Evolutionary conservation across 1,140 invertebrate species (phyloP).

Genomic region (Euwallacea fornicatus): DNA sequence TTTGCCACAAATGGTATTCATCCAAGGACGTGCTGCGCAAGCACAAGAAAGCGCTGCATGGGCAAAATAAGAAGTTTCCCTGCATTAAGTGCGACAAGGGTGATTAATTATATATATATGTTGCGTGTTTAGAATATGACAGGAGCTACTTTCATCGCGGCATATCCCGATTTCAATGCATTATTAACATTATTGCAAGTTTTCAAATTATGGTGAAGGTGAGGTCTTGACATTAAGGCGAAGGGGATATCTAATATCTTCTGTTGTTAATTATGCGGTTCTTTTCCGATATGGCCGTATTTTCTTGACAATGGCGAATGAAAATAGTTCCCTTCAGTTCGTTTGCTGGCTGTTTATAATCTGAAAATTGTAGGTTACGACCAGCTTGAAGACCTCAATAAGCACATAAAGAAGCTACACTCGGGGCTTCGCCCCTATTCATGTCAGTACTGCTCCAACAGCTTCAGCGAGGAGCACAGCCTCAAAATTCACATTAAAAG

Average conservation of each 20-base stretch:
- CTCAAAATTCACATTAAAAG: constrained; percentile 50
- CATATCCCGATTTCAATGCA: too few species aligned
- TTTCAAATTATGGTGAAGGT: too few species aligned
- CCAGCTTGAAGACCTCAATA: constrained; percentile 60
- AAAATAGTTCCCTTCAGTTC: background rate
- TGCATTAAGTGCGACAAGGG: constrained; percentile 59
- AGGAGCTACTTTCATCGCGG: too few species aligned
- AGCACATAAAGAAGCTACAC: constrained; percentile 72
- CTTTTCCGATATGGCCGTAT: background rate
- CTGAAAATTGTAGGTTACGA: constrained; percentile 51
- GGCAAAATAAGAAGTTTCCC: constrained; percentile 41
- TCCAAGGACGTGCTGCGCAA: constrained; percentile 47
- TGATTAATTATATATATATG: background rate
- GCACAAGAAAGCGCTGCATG: constrained; percentile 46
- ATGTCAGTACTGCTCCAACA: constrained; percentile 60
- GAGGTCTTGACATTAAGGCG: too few species aligned
- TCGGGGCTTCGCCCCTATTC: constrained; percentile 66
- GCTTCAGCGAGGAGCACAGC: constrained; percentile 44
- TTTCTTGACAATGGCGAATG: background rate
- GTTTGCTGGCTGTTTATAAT: background rate
- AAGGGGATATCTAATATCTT: too few species aligned
- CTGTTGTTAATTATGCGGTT: background rate
- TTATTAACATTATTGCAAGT: too few species aligned
- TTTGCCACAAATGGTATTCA: constrained; percentile 48
- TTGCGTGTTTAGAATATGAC: too few species aligned